These are phyloP conservation scores for Cyprinodon variegatus DNA, from an alignment of 2,113 vertebrate genomes.

Conservation along the genomic window DNA sequence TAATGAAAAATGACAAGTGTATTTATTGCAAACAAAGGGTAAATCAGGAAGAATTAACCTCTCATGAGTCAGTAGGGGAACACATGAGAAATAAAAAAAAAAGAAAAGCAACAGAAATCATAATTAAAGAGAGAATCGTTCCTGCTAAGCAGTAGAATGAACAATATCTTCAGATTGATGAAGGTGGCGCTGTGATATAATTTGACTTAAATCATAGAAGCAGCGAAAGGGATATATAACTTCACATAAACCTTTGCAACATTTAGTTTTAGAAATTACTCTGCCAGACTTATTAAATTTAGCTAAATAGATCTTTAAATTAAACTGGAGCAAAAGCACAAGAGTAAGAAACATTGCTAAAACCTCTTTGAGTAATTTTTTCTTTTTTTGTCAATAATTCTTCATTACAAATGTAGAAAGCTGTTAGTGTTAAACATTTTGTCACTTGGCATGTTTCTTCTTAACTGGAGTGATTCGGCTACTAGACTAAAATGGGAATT, in stretches of 20 bases:
- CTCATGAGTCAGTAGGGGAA: neutral
- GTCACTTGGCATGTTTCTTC: conserved; percentile 43
- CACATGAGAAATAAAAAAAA: neutral
- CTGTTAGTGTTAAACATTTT: conserved; percentile 15
- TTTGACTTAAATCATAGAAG: neutral
- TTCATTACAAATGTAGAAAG: neutral
- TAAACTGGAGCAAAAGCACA: neutral
- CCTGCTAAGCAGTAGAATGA: neutral
- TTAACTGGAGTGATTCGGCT: conserved; percentile 66
- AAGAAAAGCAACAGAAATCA: neutral
- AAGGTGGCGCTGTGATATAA: neutral
- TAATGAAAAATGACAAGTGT: conserved; percentile 7
- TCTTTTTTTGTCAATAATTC: neutral
- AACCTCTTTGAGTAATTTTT: neutral
- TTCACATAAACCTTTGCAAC: neutral
- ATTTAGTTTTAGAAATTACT: neutral
- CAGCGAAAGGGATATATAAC: neutral
- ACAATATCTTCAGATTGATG: neutral
- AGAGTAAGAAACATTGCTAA: neutral
- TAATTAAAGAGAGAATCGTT: neutral
- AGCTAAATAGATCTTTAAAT: neutral
- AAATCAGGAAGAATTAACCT: conserved; percentile 6
- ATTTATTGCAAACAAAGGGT: conserved; percentile 7
- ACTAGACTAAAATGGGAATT: conserved; percentile 68
- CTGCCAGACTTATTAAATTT: neutral